Evolutionary conservation across 64 coral and sea anemone genomes (phyloP).

Genomic region (Platygyra sinensis): DNA sequence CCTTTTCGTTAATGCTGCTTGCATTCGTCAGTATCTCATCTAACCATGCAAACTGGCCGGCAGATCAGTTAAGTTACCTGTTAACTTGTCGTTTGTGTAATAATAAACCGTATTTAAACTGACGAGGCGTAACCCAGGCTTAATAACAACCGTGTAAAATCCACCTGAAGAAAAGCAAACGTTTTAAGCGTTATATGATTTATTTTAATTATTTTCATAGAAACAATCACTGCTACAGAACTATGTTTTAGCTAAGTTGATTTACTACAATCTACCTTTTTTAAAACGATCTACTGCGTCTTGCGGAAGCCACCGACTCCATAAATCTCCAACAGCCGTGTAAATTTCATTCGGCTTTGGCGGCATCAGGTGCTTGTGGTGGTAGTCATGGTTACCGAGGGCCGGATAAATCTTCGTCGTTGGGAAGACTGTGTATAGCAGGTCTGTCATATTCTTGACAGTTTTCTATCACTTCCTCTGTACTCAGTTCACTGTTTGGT

Average conservation of each 20-base stretch:
- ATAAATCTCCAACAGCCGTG: slow-evolving; percentile 54
- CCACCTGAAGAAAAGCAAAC: slow-evolving; percentile 45
- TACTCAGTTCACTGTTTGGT: slow-evolving; percentile 65
- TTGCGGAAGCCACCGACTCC: slow-evolving; percentile 71
- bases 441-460: slow-evolving; percentile 54
- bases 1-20: slow-evolving; percentile 55
- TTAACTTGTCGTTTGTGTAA: slow-evolving; percentile 71
- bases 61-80: slow-evolving; percentile 51
- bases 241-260: neutral
- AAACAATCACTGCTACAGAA: too few species aligned
- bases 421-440: slow-evolving; percentile 54
- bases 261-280: neutral
- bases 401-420: slow-evolving; percentile 58
- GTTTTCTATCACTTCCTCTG: slow-evolving; percentile 69
- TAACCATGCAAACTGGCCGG: slow-evolving; percentile 72
- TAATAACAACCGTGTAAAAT: slow-evolving; percentile 69
- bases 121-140: slow-evolving; percentile 58
- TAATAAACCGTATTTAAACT: slow-evolving; percentile 78
- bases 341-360: slow-evolving; percentile 72
- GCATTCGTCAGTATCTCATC: slow-evolving; percentile 59
- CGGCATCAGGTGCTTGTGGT: slow-evolving; percentile 79
- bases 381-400: slow-evolving; percentile 86
- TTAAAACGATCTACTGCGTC: slow-evolving; percentile 67
- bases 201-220: neutral
- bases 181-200: neutral